Percentiles rank a stretch among this genome's conserved stretches.
Conservation (phyloP, 2,797 vertebrate genomes). For the Varecia variegata region DNA sequence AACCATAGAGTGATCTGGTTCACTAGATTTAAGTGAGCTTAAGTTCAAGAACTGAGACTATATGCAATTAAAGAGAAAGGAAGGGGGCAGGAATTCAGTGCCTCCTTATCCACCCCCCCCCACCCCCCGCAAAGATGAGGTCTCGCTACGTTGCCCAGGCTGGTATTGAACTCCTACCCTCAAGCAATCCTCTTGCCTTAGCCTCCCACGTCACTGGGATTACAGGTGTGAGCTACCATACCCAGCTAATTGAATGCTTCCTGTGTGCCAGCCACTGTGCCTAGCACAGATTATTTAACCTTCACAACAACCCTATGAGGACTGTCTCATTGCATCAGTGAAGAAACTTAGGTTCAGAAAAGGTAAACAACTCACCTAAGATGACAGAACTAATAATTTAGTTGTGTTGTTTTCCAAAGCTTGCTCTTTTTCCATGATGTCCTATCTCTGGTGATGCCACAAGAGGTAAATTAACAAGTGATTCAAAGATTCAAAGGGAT, state of each 20-base stretch:
- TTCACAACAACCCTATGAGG: not conserved
- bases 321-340: not conserved
- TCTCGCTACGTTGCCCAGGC: not conserved
- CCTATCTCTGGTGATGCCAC: not conserved
- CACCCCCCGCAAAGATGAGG: not conserved
- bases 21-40: not conserved
- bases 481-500: not conserved
- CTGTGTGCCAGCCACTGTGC: too few relatives aligned
- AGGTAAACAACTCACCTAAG: not conserved
- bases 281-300: not conserved
- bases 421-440: not conserved
- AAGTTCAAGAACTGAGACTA: not conserved
- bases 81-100: not conserved
- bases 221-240: not conserved
- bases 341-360: not conserved
- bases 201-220: not conserved
- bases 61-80: not conserved
- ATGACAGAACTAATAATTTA: not conserved
- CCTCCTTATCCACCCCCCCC: not conserved
- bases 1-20: not conserved
- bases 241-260: not conserved
- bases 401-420: not conserved
- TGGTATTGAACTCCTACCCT: not conserved
- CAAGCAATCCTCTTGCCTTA: not conserved
- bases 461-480: not conserved